Evolutionary conservation across 37 sponge, comb jelly and placozoan genomes (phyloP), one percentile per base, ranked within the genome.

Genomic region (Trichoplax adhaerens): DNA sequence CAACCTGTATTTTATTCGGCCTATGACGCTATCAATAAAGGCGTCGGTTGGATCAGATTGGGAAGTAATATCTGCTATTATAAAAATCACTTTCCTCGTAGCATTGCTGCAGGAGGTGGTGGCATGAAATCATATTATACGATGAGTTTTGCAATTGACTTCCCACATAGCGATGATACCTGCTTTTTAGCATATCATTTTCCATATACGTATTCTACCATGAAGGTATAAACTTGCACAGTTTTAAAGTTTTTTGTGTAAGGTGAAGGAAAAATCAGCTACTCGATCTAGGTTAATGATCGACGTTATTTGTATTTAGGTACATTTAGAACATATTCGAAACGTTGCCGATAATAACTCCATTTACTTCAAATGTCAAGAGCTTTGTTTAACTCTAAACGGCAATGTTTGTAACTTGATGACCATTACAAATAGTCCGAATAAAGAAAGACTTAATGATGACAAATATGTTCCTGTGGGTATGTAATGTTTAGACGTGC

Each of bases 111-210:
- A 29, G 29, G 29, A 29, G 29, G 29, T 29, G 29, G 29, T 29
- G 29, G 29, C 29, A 29, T 56, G 12, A 81, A 78, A 66, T 72
- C 64, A 4, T 78, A 69, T 58, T 72, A 77, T 73, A 89, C 90
- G 2, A 74, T 78, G 7, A 75, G 85, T 3, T 89, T 85, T 76
- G 74, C 82, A 49, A 56, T 89, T 58, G 56, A 70, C 6, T 89
- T 89, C 63, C 83, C 85, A 50, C 73, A 81, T 58, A 58, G 68
- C 1, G 69, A 64, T 0, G 90, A 89, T 55, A 65, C 51, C 72
- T 89, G 90, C 78, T 89, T 82, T 73, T 49, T 89, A 46, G 90
- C 90, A 60, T 89, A 84, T 72, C 90, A 89, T 72, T 89, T 77
- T 58, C 90, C 90, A 1, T 89, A 84, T 74, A 73, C 84, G 52